Conservation (phyloP, 2,888 invertebrate species). For the Willowsia nigromaculata region DNA sequence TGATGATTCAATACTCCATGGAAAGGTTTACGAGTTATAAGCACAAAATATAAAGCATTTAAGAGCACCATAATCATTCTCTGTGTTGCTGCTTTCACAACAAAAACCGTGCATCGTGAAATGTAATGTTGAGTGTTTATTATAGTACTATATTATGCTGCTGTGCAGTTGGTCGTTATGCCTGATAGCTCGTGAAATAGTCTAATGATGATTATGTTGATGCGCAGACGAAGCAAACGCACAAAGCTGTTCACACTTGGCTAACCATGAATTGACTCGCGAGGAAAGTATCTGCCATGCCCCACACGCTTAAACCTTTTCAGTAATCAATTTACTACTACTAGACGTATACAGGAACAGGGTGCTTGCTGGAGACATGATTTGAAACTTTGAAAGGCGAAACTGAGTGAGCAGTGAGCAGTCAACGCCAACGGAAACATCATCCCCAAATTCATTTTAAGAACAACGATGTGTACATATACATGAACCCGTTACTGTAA, state of each 20-base stretch:
- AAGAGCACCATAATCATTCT: conserved; percentile 20
- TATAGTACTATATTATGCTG: not conserved
- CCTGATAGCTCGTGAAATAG: conserved; percentile 71
- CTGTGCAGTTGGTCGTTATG: conserved; percentile 55
- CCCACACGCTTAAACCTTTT: conserved; percentile 49
- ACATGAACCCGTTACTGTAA: too few species aligned
- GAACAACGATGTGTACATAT: not conserved
- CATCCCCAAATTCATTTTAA: not conserved
- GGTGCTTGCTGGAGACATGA: conserved; percentile 5
- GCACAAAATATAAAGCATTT: conserved; percentile 26
- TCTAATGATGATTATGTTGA: conserved; percentile 67
- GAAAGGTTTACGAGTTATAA: conserved; percentile 31
- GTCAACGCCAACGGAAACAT: conserved; percentile 1
- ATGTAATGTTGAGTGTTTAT: not conserved
- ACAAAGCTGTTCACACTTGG: conserved; percentile 72
- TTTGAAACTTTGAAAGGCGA: conserved; percentile 7
- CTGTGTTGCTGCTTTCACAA: not conserved
- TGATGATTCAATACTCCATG: conserved; percentile 36
- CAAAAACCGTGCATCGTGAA: too few species aligned
- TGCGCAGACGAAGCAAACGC: conserved; percentile 58
- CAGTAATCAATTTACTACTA: conserved; percentile 41
- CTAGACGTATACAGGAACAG: not conserved
- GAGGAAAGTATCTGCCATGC: conserved; percentile 51
- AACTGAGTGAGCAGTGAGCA: conserved; percentile 18
- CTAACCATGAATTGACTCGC: conserved; percentile 64